These are phyloP conservation scores for Anarhynchus alexandrinus DNA, from an alignment of 2,113 vertebrate genomes.

Conservation along the genomic window DNA sequence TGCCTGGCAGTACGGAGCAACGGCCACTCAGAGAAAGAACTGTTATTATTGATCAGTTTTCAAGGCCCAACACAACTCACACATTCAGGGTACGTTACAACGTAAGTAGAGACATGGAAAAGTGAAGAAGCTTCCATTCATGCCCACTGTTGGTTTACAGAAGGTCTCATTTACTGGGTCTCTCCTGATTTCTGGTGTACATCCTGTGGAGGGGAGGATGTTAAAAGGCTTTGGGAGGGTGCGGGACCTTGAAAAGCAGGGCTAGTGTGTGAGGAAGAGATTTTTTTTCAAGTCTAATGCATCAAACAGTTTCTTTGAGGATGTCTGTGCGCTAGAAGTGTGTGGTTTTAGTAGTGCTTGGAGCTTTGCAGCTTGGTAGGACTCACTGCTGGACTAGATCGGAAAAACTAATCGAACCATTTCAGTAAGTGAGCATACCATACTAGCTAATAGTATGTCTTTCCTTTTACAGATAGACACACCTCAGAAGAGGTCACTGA, in stretches of 20 bases:
- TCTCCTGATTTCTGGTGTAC: not conserved
- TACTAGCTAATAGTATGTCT: not conserved
- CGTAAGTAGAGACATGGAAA: not conserved
- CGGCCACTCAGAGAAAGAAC: slow-evolving; percentile 71
- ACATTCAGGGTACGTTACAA: slow-evolving; percentile 70
- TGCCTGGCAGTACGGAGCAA: slow-evolving; percentile 53
- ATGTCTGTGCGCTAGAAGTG: not conserved
- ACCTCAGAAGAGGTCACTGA: slow-evolving; percentile 72
- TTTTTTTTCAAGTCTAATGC: not conserved
- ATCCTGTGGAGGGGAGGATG: not conserved
- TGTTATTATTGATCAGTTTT: slow-evolving; percentile 53
- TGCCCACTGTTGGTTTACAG: not conserved
- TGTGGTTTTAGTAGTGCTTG: not conserved
- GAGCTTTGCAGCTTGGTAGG: not conserved
- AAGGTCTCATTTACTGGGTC: not conserved
- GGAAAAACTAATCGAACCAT: not conserved
- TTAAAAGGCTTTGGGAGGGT: not conserved
- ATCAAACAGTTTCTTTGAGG: not conserved
- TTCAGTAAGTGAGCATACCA: not conserved
- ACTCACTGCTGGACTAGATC: not conserved
- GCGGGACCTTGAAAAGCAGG: not conserved
- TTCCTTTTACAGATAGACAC: slow-evolving; percentile 69
- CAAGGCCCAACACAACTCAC: slow-evolving; percentile 82
- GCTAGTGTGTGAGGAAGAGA: not conserved
- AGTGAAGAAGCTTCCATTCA: not conserved